Evolutionary conservation across 1,140 invertebrate species (phyloP).

Genomic region (Megalopta genalis): DNA sequence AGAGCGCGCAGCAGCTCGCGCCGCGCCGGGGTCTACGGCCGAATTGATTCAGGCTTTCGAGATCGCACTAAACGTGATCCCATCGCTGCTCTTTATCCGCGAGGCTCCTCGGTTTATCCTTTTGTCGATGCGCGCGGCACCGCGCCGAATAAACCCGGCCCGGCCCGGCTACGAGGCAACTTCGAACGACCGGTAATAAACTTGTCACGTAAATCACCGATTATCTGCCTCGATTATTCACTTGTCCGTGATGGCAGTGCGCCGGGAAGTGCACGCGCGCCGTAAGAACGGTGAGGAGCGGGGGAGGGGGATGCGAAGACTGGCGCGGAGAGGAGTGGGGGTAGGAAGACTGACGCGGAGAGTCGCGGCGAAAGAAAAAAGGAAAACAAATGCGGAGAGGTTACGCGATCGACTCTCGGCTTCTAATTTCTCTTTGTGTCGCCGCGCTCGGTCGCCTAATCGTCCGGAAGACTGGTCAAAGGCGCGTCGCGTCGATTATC

Average conservation of each 20-base stretch:
- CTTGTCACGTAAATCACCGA: constrained; percentile 31
- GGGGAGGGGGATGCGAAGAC: not conserved
- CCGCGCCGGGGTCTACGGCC: not conserved
- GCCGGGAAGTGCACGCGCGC: not conserved
- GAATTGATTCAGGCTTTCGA: not conserved
- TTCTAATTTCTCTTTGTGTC: constrained; percentile 9
- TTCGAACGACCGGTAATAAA: not conserved
- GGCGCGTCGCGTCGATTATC: not conserved
- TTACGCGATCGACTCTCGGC: not conserved
- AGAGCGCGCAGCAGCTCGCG: too few species aligned
- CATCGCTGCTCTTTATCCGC: not conserved
- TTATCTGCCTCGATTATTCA: constrained; percentile 19
- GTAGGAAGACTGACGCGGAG: too few species aligned
- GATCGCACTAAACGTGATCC: not conserved
- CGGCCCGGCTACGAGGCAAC: not conserved
- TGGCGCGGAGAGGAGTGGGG: not conserved
- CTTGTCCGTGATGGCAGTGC: not conserved
- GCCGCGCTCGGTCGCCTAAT: not conserved
- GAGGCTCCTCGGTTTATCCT: not conserved
- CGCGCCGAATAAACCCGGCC: constrained; percentile 3
- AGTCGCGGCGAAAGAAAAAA: too few species aligned
- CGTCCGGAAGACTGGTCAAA: not conserved
- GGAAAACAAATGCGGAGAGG: too few species aligned
- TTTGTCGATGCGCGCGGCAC: not conserved
- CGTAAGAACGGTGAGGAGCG: not conserved